phyloP scores from a whole-genome alignment of 2,797 vertebrate genomes.

The Cyprinella venusta region DNA sequence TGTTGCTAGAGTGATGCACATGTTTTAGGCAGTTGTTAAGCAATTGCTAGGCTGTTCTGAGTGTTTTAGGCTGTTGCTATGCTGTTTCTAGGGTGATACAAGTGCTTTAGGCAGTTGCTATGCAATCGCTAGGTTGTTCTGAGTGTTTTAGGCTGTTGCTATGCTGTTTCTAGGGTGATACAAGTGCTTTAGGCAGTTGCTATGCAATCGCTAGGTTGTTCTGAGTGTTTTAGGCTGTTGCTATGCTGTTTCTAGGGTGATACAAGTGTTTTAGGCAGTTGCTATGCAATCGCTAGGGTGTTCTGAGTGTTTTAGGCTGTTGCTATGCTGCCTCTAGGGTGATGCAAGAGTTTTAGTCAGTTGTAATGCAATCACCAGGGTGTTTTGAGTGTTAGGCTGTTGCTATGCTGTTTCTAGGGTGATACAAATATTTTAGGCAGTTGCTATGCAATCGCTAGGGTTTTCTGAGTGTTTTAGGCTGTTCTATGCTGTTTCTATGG shows the following conservation, averaged over 20 bases:
- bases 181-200: not conserved
- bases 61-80: not conserved
- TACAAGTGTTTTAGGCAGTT: not conserved
- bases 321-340: no score
- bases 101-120: not conserved
- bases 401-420: not conserved
- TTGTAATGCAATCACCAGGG: fast-evolving
- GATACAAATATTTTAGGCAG: not conserved
- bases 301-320: no score
- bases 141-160: not conserved
- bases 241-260: not conserved
- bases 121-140: fast-evolving
- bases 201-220: not conserved
- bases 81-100: not conserved
- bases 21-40: no score
- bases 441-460: not conserved
- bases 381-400: fast-evolving
- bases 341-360: fast-evolving
- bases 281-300: no score
- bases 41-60: fast-evolving
- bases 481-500: not conserved
- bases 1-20: no score
- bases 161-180: no score
- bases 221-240: not conserved
- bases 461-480: not conserved